A percentile compares a stretch with the other conserved stretches of the same genome.
Evolutionary conservation across 1,140 invertebrate genomes (phyloP).

Genomic region (Zaprionus africanus): DNA sequence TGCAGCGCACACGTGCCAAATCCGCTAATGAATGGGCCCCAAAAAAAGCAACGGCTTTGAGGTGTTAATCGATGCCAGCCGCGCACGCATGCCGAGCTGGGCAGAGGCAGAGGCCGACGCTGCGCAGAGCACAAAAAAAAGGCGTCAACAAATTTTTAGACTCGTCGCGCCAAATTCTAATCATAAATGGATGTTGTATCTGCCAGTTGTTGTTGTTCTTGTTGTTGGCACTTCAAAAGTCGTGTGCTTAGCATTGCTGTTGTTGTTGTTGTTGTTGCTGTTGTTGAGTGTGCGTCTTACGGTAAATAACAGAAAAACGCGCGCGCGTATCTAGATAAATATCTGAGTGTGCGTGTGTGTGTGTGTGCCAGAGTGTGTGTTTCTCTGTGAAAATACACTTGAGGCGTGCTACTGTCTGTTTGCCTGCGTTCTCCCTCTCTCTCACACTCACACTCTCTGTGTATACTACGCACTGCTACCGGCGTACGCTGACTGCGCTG

Average conservation of each 20-base stretch:
- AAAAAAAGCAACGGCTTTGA: conserved; percentile 53
- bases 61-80: conserved; percentile 65
- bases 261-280: conserved; percentile 24
- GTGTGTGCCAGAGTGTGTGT: conserved; percentile 17
- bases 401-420: conserved; percentile 65
- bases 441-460: not conserved
- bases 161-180: conserved; percentile 56
- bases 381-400: conserved; percentile 72
- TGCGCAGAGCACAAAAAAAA: conserved; percentile 35
- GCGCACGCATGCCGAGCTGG: not conserved
- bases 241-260: conserved; percentile 41
- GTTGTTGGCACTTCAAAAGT: conserved; percentile 51
- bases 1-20: conserved; percentile 63
- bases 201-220: conserved; percentile 21
- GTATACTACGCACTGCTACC: conserved; percentile 52
- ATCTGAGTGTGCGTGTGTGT: conserved; percentile 35
- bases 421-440: not conserved
- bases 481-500: conserved; percentile 43
- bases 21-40: conserved; percentile 59
- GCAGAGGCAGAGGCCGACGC: conserved; percentile 6
- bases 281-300: conserved; percentile 56
- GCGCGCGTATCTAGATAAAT: conserved; percentile 77
- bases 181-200: conserved; percentile 58
- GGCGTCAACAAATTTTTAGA: conserved; percentile 62
- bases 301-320: conserved; percentile 52